Percentiles rank a stretch among this genome's conserved stretches.
Evolutionary conservation across 2,797 vertebrate genomes (phyloP).

Genomic region (Lagorchestes hirsutus): DNA sequence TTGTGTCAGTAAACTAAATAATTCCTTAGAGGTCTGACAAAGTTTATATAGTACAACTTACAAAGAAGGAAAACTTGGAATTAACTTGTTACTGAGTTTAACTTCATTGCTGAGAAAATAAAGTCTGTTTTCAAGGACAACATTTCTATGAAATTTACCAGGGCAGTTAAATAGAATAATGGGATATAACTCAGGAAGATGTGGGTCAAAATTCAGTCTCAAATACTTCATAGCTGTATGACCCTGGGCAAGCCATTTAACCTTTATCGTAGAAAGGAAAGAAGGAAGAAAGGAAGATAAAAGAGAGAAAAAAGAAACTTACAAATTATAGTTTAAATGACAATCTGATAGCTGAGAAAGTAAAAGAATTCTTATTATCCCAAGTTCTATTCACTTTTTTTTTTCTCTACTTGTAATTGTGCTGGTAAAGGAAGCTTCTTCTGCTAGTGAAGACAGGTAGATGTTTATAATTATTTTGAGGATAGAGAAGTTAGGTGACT

Average conservation of each 20-base stretch:
- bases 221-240: too few species aligned
- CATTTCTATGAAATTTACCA: background rate
- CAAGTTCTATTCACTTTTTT: background rate
- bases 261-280: too few species aligned
- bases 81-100: background rate
- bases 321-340: background rate
- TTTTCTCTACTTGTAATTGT: background rate
- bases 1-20: background rate
- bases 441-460: background rate
- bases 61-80: background rate
- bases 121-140: background rate
- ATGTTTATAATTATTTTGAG: background rate
- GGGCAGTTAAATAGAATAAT: too few species aligned
- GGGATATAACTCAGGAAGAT: too few species aligned
- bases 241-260: too few species aligned
- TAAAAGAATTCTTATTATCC: background rate
- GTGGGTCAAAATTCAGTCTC: too few species aligned
- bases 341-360: background rate
- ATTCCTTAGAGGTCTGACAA: background rate
- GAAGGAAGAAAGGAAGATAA: too few species aligned
- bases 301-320: background rate
- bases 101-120: background rate
- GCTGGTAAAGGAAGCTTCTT: background rate
- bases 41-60: background rate
- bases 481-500: background rate